Evolutionary conservation across 2,888 invertebrate genomes (phyloP).

Genomic region (Hedychridium roseum): DNA sequence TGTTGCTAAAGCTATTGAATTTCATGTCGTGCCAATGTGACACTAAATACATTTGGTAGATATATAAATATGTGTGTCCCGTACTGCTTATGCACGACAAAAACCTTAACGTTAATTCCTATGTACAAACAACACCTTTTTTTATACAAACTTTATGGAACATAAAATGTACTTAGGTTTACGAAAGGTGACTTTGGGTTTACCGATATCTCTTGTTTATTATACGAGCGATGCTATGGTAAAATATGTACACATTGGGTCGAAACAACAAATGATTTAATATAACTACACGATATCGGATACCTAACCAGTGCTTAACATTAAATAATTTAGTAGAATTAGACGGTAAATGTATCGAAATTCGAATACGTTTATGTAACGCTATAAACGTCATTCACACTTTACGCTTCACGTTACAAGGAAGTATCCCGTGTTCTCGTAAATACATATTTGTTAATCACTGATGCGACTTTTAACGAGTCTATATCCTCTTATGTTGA

Average conservation of each 20-base stretch:
- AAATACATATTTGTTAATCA: too few relatives aligned
- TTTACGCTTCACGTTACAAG: conserved; percentile 22
- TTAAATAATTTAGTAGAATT: conserved; percentile 46
- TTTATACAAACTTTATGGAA: conserved; percentile 26
- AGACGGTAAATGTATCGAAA: conserved; percentile 40
- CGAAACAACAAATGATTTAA: conserved; percentile 41
- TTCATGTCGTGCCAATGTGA: too few relatives aligned
- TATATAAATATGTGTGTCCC: neutral
- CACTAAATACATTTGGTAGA: neutral
- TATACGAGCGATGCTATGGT: conserved; percentile 46
- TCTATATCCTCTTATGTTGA: conserved; percentile 35
- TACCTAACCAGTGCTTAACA: conserved; percentile 44
- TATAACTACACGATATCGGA: conserved; percentile 41
- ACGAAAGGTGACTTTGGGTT: conserved; percentile 47
- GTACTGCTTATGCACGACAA: conserved; percentile 9
- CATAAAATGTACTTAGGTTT: conserved; percentile 42
- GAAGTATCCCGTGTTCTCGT: too few relatives aligned
- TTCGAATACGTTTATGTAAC: conserved; percentile 31
- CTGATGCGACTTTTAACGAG: conserved; percentile 27
- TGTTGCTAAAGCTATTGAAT: too few relatives aligned
- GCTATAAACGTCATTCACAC: conserved; percentile 17
- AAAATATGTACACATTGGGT: conserved; percentile 53
- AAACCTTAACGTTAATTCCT: conserved; percentile 21
- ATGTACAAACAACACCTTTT: conserved; percentile 27
- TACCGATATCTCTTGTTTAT: conserved; percentile 44